Evolutionary conservation across 2,113 vertebrate genomes (phyloP).

Genomic region (Tupaia tana): DNA sequence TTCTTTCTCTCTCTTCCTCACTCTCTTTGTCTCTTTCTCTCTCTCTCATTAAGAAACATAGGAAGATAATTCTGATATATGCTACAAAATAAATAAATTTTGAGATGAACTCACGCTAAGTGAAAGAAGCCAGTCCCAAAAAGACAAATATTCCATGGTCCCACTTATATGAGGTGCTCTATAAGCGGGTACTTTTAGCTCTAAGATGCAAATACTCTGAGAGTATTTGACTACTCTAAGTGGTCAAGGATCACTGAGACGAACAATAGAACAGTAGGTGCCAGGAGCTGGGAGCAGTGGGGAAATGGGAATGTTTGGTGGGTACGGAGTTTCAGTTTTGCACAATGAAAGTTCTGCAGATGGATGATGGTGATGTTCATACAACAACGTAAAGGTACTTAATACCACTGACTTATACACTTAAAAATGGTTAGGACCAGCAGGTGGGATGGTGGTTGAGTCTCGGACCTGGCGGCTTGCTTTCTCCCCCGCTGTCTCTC

Average conservation of each 20-base stretch:
- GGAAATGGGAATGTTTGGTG: not conserved
- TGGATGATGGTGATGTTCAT: too few relatives aligned
- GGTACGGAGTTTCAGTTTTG: not conserved
- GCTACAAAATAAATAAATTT: not conserved
- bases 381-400: not conserved
- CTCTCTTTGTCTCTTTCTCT: too few relatives aligned
- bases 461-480: too few relatives aligned
- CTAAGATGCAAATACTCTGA: not conserved
- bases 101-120: not conserved
- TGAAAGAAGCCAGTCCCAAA: not conserved
- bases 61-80: not conserved
- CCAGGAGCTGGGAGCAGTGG: not conserved
- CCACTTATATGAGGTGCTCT: not conserved
- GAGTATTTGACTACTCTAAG: not conserved
- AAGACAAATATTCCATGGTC: not conserved
- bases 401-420: not conserved
- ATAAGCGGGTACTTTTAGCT: not conserved
- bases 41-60: not conserved
- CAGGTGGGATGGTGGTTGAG: too few relatives aligned
- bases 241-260: constrained; percentile 11
- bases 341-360: not conserved
- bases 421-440: not conserved
- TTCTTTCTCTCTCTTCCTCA: too few relatives aligned
- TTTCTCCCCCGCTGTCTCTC: too few relatives aligned
- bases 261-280: not conserved